A percentile compares a stretch with the other conserved stretches of the same genome.
phyloP scores from a whole-genome alignment of 1,140 invertebrate species.

The Conus ventricosus region DNA sequence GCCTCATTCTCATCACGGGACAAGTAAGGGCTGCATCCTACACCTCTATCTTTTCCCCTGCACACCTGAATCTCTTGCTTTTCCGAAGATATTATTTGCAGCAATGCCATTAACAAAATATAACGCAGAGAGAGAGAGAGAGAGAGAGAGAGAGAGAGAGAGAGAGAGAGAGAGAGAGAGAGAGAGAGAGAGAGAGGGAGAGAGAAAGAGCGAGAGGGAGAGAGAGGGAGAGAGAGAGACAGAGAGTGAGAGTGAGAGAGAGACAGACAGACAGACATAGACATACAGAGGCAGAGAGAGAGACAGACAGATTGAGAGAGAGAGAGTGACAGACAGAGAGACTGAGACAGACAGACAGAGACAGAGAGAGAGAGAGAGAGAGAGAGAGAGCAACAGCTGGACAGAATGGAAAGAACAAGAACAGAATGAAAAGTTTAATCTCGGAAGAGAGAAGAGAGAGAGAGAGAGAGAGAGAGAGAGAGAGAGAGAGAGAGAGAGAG shows the following conservation, averaged over 20 bases:
- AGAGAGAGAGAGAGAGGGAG: background rate
- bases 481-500: conserved; percentile 22
- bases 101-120: too few relatives aligned
- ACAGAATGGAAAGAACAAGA: too few relatives aligned
- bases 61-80: too few relatives aligned
- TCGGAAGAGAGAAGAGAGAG: background rate
- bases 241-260: conserved; percentile 24
- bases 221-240: background rate
- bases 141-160: background rate
- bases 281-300: too few relatives aligned
- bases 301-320: background rate
- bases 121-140: background rate
- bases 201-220: background rate
- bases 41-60: too few relatives aligned
- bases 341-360: background rate
- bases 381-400: background rate
- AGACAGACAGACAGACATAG: background rate
- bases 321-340: background rate
- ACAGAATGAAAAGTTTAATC: too few relatives aligned
- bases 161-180: background rate
- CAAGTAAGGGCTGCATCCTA: too few relatives aligned
- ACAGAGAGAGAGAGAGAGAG: background rate
- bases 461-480: conserved; percentile 16
- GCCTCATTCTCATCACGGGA: too few relatives aligned
- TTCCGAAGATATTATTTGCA: too few relatives aligned